Evolutionary conservation across 2,113 vertebrate genomes (phyloP).

Genomic region (Pteropus alecto): DNA sequence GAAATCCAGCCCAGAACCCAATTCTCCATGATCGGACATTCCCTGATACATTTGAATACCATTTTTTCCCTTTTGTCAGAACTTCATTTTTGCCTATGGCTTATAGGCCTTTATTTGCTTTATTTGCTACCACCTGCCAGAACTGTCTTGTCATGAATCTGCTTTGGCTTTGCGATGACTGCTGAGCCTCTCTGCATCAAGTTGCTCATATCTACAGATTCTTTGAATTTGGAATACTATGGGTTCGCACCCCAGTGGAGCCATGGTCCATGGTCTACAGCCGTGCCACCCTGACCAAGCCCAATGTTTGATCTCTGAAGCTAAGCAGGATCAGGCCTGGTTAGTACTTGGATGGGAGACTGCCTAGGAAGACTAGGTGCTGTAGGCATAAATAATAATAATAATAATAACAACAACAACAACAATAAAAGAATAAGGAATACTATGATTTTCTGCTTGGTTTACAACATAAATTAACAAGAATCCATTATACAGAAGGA

Average conservation of each 20-base stretch:
- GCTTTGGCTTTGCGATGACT: background rate
- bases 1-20: background rate
- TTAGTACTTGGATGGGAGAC: too few species aligned
- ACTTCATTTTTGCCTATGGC: background rate
- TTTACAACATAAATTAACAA: background rate
- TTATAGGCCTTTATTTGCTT: background rate
- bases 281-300: too few species aligned
- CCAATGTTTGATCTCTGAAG: too few species aligned
- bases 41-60: too few species aligned
- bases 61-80: background rate
- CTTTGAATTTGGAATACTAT: background rate
- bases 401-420: too few species aligned
- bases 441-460: background rate
- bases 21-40: background rate
- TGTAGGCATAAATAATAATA: too few species aligned
- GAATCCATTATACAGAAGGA: background rate
- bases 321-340: too few species aligned
- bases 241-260: too few species aligned
- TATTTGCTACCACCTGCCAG: background rate
- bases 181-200: background rate
- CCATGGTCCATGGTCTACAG: too few species aligned
- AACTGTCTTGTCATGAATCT: background rate
- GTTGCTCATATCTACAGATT: background rate
- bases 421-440: background rate
- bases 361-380: too few species aligned